These are phyloP conservation scores for Watsonalla cultraria DNA, from an alignment of 2,888 invertebrate genomes.

Conservation along the genomic window DNA sequence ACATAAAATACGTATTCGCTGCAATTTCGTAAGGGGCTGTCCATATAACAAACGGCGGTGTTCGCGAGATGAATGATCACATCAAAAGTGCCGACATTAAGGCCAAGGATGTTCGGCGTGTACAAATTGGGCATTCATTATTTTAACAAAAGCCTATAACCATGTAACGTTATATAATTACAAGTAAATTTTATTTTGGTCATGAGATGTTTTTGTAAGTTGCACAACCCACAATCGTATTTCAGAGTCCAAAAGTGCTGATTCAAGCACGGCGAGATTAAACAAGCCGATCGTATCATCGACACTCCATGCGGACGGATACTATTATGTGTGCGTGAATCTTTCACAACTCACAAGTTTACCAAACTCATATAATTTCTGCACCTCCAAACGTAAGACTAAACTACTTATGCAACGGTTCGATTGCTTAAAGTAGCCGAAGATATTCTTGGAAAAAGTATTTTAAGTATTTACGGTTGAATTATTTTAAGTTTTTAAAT, in stretches of 20 bases:
- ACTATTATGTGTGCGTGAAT: neutral
- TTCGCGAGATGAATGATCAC: constrained; percentile 37
- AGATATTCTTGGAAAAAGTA: no score
- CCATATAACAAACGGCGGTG: no score
- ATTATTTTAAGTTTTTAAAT: constrained; percentile 18
- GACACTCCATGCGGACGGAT: neutral
- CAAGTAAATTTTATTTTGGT: constrained; percentile 34
- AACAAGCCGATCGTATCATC: constrained; percentile 11
- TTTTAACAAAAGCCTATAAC: constrained; percentile 61
- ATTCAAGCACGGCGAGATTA: constrained; percentile 17
- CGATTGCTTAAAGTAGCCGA: neutral
- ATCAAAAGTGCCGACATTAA: constrained; percentile 64
- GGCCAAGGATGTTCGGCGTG: constrained; percentile 57
- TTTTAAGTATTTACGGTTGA: neutral
- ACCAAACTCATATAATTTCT: neutral
- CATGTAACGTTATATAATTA: constrained; percentile 60
- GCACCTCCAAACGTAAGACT: neutral
- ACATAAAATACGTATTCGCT: no score
- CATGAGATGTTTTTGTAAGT: constrained; percentile 35
- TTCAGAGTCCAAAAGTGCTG: constrained; percentile 17
- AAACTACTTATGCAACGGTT: neutral
- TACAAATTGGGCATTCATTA: constrained; percentile 64
- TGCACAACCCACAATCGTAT: constrained; percentile 29
- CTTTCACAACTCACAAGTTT: neutral
- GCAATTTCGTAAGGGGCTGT: no score